phyloP scores from a whole-genome alignment of 1,140 invertebrate genomes.

The Propsilocerus akamusi region DNA sequence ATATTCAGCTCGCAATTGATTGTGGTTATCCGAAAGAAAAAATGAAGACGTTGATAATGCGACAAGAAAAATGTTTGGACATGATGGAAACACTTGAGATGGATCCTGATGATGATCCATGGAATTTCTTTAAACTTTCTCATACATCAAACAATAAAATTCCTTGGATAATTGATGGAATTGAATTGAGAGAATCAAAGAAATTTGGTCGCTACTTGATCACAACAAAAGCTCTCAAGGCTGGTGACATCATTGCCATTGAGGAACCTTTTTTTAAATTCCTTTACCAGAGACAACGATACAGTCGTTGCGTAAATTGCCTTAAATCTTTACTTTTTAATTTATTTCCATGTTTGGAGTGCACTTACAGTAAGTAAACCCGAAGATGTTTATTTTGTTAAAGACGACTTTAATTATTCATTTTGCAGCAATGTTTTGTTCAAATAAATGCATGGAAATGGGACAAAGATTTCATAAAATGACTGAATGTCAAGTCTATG shows the following conservation, averaged over 20 bases:
- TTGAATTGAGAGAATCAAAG: neutral
- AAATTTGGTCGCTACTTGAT: neutral
- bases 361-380: neutral
- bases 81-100: neutral
- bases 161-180: neutral
- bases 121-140: neutral
- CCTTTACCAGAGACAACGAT: neutral
- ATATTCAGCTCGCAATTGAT: constrained; percentile 48
- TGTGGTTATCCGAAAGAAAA: constrained; percentile 55
- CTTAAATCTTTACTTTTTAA: neutral
- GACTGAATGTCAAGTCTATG: neutral
- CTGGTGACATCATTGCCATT: neutral
- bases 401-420: neutral
- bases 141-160: neutral
- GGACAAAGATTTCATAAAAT: neutral
- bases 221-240: neutral
- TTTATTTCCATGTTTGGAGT: neutral
- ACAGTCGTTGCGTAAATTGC: neutral
- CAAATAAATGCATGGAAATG: neutral
- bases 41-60: constrained; percentile 55
- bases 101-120: neutral
- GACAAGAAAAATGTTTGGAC: constrained; percentile 45
- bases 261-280: neutral
- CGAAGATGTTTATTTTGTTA: neutral
- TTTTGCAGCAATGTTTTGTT: neutral